phyloP scores from a whole-genome alignment of 2,113 vertebrate genomes.

The Panurus biarmicus region DNA sequence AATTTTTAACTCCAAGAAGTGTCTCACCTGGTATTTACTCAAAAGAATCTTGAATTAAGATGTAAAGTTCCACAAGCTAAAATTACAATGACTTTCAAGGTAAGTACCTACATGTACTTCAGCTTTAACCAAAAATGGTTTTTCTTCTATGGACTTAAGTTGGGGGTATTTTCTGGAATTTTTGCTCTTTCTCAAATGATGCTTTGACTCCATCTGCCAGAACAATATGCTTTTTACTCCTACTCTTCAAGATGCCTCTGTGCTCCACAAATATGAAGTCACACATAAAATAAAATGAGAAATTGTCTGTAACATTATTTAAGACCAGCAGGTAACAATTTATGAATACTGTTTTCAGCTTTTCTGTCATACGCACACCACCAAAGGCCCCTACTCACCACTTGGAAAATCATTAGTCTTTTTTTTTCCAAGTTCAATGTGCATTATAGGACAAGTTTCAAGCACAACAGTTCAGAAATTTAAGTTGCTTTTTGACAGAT shows the following conservation, averaged over 20 bases:
- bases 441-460: not conserved
- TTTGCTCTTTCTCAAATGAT: not conserved
- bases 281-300: not conserved
- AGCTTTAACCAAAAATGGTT: not conserved
- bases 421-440: not conserved
- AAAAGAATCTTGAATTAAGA: not conserved
- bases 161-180: not conserved
- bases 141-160: not conserved
- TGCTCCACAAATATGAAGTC: not conserved
- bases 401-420: not conserved
- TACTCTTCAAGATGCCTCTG: slow-evolving; percentile 7
- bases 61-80: not conserved
- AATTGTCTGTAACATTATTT: not conserved
- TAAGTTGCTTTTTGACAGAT: not conserved
- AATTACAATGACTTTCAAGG: not conserved
- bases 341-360: not conserved
- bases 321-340: not conserved
- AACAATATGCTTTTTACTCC: slow-evolving; percentile 9
- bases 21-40: not conserved
- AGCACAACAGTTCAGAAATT: not conserved
- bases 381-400: not conserved
- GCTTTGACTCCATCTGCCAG: slow-evolving; percentile 2
- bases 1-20: not conserved
- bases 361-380: not conserved
- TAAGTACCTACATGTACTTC: not conserved